A percentile compares a stretch with the other conserved stretches of the same genome.
Conservation (phyloP, 2,113 vertebrate species). For the Planiliza haematocheilus region DNA sequence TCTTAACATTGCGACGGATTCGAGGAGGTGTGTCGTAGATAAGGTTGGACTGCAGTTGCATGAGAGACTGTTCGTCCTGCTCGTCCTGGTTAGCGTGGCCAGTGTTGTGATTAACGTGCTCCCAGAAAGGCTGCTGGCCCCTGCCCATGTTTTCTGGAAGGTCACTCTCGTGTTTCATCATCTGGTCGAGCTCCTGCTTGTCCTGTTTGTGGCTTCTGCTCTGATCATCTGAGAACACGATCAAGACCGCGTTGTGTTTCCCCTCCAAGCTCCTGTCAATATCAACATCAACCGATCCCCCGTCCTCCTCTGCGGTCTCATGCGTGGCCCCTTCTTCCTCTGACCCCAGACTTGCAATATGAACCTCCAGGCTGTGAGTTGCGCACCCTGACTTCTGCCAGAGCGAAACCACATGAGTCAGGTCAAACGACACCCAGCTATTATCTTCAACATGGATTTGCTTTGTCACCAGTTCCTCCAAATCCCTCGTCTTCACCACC, state of each 20-base stretch:
- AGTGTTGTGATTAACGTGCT: slow-evolving; percentile 50
- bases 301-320: slow-evolving; percentile 54
- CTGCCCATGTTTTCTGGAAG: slow-evolving; percentile 74
- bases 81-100: slow-evolving; percentile 67
- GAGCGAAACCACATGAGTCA: slow-evolving; percentile 86
- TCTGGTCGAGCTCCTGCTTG: slow-evolving; percentile 85
- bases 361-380: slow-evolving; percentile 89
- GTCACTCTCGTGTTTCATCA: slow-evolving; percentile 86
- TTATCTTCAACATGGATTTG: slow-evolving; percentile 87
- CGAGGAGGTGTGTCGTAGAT: slow-evolving; percentile 90
- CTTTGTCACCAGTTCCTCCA: slow-evolving; percentile 86
- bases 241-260: slow-evolving; percentile 89
- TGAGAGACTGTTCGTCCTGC: slow-evolving; percentile 84
- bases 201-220: slow-evolving; percentile 84
- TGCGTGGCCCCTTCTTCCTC: slow-evolving; percentile 32
- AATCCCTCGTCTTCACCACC: slow-evolving; percentile 73
- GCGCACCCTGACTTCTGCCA: slow-evolving; percentile 86
- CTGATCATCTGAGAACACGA: slow-evolving; percentile 94
- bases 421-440: slow-evolving; percentile 94
- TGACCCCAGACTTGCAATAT: slow-evolving; percentile 82
- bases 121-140: slow-evolving; percentile 49
- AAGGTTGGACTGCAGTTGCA: slow-evolving; percentile 90
- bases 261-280: slow-evolving; percentile 85
- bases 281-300: slow-evolving; percentile 78
- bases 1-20: slow-evolving; percentile 91